Evolutionary conservation across 2,888 invertebrate species (phyloP), one percentile per base, ranked within the genome.

Genomic region (Thelaira solivaga): DNA sequence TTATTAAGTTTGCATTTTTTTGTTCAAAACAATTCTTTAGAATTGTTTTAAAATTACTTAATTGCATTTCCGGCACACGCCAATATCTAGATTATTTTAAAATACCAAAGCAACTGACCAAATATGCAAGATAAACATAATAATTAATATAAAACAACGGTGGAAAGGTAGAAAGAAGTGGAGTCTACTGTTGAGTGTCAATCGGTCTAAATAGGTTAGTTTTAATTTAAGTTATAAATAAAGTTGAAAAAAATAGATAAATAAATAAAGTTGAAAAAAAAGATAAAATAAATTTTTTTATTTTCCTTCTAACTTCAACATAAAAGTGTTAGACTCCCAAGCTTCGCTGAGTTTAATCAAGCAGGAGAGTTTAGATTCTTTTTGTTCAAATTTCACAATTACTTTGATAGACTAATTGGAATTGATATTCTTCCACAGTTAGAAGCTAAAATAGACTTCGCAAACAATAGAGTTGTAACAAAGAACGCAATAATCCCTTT

Each of bases 301-400:
- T 34, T 34, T 6, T 11, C 10, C 11, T 34, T 11, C 26, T 26
- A 26, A 5, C 26, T n/a, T n/a, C n/a, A n/a, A n/a, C n/a, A n/a
- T n/a, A n/a, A n/a, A n/a, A n/a, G n/a, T n/a, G n/a, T 53, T 20
- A 53, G 2, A n/a, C 36, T 75, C 6, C 51, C 57, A 26, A 43
- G 22, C 10, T 69, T 76, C 16, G 6, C 45, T 24, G 69, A 74
- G 62, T 75, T n/a, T n/a, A n/a, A n/a, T n/a, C 41, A 73, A 34
- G n/a, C 39, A 18, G 69, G 61, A 8, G 47, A 41, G 26, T 41
- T 75, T 18, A 36, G 36, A 34, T 64, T 75, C 16, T 51, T 77
- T 16, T 10, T 79, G 7, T 77, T 80, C 13, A 67, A 68, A 34
- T 80, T 78, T 24, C 75, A 76, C 16, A 68, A 71, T 8, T 80